These are phyloP conservation scores for Thaleichthys pacificus DNA, from an alignment of 2,797 vertebrate genomes.

Conservation along the genomic window DNA sequence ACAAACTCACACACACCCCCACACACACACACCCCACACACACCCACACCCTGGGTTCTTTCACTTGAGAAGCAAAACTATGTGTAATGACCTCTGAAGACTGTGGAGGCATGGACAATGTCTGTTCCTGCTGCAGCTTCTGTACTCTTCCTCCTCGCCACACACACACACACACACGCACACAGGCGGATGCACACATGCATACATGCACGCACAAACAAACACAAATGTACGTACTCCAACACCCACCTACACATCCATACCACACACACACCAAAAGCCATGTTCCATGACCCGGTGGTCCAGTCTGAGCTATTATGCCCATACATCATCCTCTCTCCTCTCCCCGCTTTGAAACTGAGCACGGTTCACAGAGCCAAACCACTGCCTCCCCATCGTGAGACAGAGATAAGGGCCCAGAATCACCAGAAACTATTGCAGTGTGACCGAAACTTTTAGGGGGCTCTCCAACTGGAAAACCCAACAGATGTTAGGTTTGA, in stretches of 20 bases:
- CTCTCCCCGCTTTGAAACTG: slow-evolving; percentile 72
- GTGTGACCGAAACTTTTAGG: slow-evolving; percentile 69
- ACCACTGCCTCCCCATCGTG: slow-evolving; percentile 67
- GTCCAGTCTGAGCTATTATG: slow-evolving; percentile 56
- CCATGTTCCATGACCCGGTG: slow-evolving; percentile 61
- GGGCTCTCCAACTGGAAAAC: slow-evolving; percentile 68
- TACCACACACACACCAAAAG: slow-evolving; percentile 49
- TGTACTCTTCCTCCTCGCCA: not conserved
- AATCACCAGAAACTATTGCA: slow-evolving; percentile 65
- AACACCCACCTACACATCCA: slow-evolving; percentile 34
- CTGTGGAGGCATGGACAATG: slow-evolving; percentile 44
- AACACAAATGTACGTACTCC: slow-evolving; percentile 16
- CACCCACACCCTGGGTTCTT: not conserved
- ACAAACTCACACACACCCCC: slow-evolving; percentile 14
- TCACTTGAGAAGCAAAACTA: slow-evolving; percentile 42
- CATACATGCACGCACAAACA: slow-evolving; percentile 23
- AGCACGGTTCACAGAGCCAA: slow-evolving; percentile 67
- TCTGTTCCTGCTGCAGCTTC: slow-evolving; percentile 13
- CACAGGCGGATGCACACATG: slow-evolving; percentile 2
- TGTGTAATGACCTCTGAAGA: slow-evolving; percentile 41
- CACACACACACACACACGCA: too few relatives aligned
- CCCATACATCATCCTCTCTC: slow-evolving; percentile 71
- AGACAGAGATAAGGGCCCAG: slow-evolving; percentile 57
- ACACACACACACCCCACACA: too few relatives aligned
- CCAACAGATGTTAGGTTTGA: slow-evolving; percentile 64